Base-by-base conservation (phyloP, 2,797 vertebrate species). In the Ceryle rudis region DNA sequence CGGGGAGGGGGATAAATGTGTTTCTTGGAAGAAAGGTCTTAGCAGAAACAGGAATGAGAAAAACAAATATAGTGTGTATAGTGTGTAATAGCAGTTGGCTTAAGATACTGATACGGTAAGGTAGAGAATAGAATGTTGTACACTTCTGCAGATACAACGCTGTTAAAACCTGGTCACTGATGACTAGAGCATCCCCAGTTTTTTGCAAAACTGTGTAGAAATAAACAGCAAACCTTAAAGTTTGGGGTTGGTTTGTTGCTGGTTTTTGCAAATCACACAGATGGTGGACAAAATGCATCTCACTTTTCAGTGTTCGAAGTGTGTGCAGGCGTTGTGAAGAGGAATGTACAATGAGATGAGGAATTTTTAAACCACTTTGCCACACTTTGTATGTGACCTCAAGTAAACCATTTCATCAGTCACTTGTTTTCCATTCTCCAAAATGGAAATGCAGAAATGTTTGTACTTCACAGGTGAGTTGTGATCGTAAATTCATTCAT, bases 391-490 rank as follows among this genome's bases (percentile, higher is more conserved):
- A 10, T 37, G 72, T 61, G 60, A 84, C 73, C 82, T 91, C 33
- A 39, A 73, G 78, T 67, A 92, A 94, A 74, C 39, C 8, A 75
- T 69, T 91, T 70, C 77, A 72, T 83, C 51, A 47, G 11, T 71
- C 31, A 6, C 84, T 60, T 65, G 22, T 61, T 96, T 92, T 89
- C 57, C 47, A 16, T 89, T 94, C 72, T 81, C 65, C 29, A 55
- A 62, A 84, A 78, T 87, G 69, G 81, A 58, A 91, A 88, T 90
- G 61, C 67, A 82, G 33, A 89, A 74, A 10, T 65, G 14, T 60
- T 80, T 90, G 79, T 71, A 80, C 86, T 70, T 90, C 86, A 79
- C 16, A 69, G 65, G 72, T 88, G 89, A 93, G 15, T 55, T 81
- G 52, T 57, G 57, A 29, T 14, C 5, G 23, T 89, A 81, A 91